phyloP scores from a whole-genome alignment of 2,113 vertebrate species.

The Catharus fuscescens region DNA sequence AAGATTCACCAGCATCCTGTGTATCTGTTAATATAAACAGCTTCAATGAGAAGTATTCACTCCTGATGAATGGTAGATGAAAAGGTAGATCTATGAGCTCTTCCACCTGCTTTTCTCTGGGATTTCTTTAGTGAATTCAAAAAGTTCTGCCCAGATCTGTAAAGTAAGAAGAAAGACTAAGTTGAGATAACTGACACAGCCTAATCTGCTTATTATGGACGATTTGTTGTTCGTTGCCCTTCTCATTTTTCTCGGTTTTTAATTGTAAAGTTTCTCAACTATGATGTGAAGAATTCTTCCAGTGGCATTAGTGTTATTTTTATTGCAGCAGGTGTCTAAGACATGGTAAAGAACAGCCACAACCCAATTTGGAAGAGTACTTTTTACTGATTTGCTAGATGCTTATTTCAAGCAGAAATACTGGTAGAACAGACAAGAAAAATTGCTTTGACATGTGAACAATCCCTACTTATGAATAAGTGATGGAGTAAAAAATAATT shows the following conservation, averaged over 20 bases:
- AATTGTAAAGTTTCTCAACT: neutral
- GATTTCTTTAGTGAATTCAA: neutral
- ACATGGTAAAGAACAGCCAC: neutral
- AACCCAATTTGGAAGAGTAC: neutral
- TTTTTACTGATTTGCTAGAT: neutral
- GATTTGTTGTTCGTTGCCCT: neutral
- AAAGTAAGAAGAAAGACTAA: neutral
- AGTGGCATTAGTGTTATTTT: neutral
- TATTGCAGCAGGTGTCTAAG: neutral
- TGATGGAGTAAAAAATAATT: neutral
- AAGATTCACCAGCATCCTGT: neutral
- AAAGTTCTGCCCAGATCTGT: neutral
- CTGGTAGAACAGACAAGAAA: neutral
- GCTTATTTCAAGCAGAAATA: neutral
- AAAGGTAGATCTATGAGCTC: neutral
- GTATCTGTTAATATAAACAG: neutral
- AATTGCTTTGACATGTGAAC: neutral
- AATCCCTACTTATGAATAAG: neutral
- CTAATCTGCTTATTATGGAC: neutral
- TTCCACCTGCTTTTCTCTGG: neutral
- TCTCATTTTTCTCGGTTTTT: neutral
- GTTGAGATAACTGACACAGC: neutral
- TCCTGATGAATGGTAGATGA: neutral
- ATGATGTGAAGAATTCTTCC: rapidly evolving
- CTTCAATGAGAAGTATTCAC: neutral